These are phyloP conservation scores for Engraulis encrasicolus DNA, from an alignment of 2,113 vertebrate genomes.

Conservation along the genomic window DNA sequence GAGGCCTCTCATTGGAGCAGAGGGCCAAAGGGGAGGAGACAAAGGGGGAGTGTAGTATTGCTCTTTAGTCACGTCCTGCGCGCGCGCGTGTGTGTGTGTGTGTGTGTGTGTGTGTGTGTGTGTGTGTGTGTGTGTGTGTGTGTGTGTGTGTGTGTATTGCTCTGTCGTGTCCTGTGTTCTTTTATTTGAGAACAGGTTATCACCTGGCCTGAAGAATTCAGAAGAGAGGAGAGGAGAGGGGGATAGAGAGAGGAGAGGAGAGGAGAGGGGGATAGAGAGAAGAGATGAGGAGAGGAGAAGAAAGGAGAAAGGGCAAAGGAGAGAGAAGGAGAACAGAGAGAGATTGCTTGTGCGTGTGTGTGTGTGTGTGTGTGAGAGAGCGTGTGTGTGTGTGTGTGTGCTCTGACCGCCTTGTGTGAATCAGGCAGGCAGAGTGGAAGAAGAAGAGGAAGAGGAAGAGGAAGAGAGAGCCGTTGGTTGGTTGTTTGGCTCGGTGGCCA, in stretches of 20 bases:
- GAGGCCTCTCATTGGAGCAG: slow-evolving; percentile 53
- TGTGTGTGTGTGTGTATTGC: too few relatives aligned
- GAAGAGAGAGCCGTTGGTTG: too few relatives aligned
- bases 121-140: too few relatives aligned
- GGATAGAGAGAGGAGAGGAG: neutral
- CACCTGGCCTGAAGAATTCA: neutral
- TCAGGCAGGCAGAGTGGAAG: slow-evolving; percentile 53
- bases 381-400: slow-evolving; percentile 46
- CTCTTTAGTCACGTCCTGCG: slow-evolving; percentile 57
- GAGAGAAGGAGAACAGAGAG: too few relatives aligned
- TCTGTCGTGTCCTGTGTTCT: slow-evolving; percentile 55
- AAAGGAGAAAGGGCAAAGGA: neutral
- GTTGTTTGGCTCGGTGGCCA: too few relatives aligned
- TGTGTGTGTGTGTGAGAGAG: neutral
- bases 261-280: neutral
- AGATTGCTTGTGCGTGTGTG: neutral
- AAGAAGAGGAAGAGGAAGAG: slow-evolving; percentile 59
- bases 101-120: too few relatives aligned
- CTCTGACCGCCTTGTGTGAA: slow-evolving; percentile 53
- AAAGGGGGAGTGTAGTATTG: slow-evolving; percentile 70
- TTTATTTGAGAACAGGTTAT: slow-evolving; percentile 42
- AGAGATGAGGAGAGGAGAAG: neutral
- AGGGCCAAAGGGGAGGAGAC: slow-evolving; percentile 43
- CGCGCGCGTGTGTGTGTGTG: too few relatives aligned
- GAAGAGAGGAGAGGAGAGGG: neutral